Percentiles rank a stretch among this genome's conserved stretches.
Conservation (phyloP, 2,113 vertebrate genomes). For the Candoia aspera region DNA sequence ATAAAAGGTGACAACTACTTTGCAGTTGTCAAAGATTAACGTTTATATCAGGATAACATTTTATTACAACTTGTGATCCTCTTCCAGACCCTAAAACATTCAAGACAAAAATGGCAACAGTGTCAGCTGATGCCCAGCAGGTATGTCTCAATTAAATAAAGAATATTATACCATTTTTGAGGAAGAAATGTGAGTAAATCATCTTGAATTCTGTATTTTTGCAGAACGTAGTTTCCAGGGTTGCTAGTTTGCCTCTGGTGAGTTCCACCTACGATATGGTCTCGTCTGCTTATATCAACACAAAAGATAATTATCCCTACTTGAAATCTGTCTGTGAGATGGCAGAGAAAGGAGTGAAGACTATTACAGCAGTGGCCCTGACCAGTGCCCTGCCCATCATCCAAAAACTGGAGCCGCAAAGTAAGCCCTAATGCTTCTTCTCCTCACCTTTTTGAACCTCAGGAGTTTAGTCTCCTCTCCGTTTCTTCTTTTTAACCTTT, state of each 20-base stretch:
- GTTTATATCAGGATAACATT: background rate
- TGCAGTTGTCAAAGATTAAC: no score
- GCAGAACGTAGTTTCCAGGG: conserved; percentile 77
- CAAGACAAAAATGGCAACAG: conserved; percentile 66
- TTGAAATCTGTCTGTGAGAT: conserved; percentile 80
- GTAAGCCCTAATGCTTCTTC: conserved; percentile 72
- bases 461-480: background rate
- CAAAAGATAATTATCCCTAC: conserved; percentile 79
- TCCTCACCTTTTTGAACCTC: background rate
- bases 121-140: conserved; percentile 65
- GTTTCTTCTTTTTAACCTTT: background rate
- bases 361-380: conserved; percentile 80
- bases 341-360: conserved; percentile 79
- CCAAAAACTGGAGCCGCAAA: conserved; percentile 83
- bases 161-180: background rate
- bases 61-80: background rate
- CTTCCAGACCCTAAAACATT: conserved; percentile 52
- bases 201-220: conserved; percentile 32
- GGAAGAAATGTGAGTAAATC: background rate
- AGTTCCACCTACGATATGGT: conserved; percentile 81
- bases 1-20: background rate
- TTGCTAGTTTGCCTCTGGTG: conserved; percentile 82
- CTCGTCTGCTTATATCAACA: conserved; percentile 73
- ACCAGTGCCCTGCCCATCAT: conserved; percentile 80
- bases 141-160: conserved; percentile 51